phyloP scores from a whole-genome alignment of 2,888 invertebrate species.

The Patella pellucida region DNA sequence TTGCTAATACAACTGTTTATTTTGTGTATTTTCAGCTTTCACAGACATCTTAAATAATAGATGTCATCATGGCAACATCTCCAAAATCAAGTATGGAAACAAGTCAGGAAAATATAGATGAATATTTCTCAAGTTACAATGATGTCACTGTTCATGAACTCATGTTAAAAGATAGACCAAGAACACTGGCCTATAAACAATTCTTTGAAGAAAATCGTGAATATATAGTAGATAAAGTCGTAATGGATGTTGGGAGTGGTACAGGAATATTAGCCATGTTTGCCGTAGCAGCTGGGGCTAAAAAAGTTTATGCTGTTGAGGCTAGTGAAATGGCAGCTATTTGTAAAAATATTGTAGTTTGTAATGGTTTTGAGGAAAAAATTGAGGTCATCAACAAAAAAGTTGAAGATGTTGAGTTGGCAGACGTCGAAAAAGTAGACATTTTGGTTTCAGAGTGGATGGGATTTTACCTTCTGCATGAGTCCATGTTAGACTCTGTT shows the following conservation, averaged over 20 bases:
- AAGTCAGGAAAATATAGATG: conserved; percentile 10
- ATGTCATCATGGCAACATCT: conserved; percentile 12
- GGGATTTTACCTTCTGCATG: conserved; percentile 71
- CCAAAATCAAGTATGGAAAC: background rate
- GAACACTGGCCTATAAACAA: conserved; percentile 64
- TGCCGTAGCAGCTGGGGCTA: conserved; percentile 67
- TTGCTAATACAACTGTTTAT: too few relatives aligned
- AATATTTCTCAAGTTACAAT: conserved; percentile 65
- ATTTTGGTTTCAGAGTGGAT: conserved; percentile 71
- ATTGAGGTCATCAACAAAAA: conserved; percentile 60
- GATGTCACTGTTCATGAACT: conserved; percentile 65
- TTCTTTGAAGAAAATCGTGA: conserved; percentile 65
- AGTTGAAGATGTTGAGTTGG: conserved; percentile 62
- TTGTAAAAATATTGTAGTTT: conserved; percentile 58
- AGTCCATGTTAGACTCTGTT: conserved; percentile 69
- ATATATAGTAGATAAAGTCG: conserved; percentile 62
- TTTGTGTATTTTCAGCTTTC: too few relatives aligned
- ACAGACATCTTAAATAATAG: too few relatives aligned
- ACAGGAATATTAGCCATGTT: conserved; percentile 68
- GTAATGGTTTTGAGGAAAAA: conserved; percentile 55
- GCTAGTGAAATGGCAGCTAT: conserved; percentile 59
- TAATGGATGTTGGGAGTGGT: conserved; percentile 74
- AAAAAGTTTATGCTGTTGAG: conserved; percentile 67
- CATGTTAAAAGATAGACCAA: conserved; percentile 67
- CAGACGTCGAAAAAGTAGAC: conserved; percentile 61